A percentile compares a stretch with the other conserved stretches of the same genome.
phyloP scores from a whole-genome alignment of 2,888 invertebrate genomes.

The Drosophila monieri region DNA sequence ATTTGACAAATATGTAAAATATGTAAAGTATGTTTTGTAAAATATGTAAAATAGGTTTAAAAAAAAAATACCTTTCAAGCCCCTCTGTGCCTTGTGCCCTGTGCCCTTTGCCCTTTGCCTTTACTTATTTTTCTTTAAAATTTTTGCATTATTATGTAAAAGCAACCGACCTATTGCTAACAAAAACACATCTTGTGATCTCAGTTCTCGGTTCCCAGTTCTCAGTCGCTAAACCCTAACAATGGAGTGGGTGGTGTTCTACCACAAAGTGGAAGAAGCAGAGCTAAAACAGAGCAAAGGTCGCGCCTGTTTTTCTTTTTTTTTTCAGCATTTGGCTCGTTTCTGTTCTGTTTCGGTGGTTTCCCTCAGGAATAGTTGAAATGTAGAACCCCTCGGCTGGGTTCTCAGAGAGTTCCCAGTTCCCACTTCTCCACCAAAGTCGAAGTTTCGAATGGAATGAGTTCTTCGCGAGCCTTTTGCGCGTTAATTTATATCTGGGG shows the following conservation, averaged over 20 bases:
- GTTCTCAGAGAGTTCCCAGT: neutral
- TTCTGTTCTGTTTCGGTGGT: neutral
- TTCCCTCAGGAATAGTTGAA: conserved; percentile 23
- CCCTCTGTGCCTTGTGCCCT: neutral
- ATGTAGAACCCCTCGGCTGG: conserved; percentile 20
- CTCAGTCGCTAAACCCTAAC: conserved; percentile 5
- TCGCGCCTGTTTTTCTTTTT: conserved; percentile 52
- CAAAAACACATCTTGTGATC: neutral
- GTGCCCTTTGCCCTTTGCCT: neutral
- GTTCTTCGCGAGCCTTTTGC: conserved; percentile 51
- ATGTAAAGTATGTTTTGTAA: too few species aligned
- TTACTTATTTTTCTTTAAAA: conserved; percentile 8
- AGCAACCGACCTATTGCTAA: too few species aligned
- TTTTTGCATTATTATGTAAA: conserved; percentile 3
- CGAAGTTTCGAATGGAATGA: conserved; percentile 9
- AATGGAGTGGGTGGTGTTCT: too few species aligned
- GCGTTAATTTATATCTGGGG: conserved; percentile 67
- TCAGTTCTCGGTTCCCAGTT: too few species aligned
- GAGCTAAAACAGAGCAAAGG: conserved; percentile 61
- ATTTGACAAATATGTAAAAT: too few species aligned
- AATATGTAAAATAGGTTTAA: too few species aligned
- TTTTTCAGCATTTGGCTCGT: neutral
- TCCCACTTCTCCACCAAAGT: neutral
- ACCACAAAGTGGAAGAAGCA: too few species aligned
- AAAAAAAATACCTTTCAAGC: neutral